phyloP scores from a whole-genome alignment of 2,888 invertebrate species.

The Hirudinaria manillensis region DNA sequence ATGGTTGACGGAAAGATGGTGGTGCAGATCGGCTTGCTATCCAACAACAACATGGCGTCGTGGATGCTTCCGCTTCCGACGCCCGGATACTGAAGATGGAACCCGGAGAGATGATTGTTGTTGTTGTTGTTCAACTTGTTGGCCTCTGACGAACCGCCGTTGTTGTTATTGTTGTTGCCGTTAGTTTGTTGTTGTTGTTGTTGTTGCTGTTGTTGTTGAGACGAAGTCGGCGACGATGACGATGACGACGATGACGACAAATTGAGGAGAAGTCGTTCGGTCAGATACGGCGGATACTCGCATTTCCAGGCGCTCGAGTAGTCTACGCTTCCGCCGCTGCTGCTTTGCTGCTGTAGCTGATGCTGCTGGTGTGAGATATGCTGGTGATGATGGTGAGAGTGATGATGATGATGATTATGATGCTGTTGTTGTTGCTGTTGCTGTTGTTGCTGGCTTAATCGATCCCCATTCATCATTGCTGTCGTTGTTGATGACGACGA shows the following conservation, averaged over 20 bases:
- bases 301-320: constrained; percentile 21
- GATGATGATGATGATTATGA: not conserved
- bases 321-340: constrained; percentile 6
- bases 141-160: not conserved
- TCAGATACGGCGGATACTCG: constrained; percentile 18
- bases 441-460: not conserved
- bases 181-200: constrained; percentile 6
- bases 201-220: constrained; percentile 14
- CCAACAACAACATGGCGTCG: constrained; percentile 27
- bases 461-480: constrained; percentile 7
- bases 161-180: constrained; percentile 22
- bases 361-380: not conserved
- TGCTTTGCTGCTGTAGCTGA: not conserved
- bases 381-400: not conserved
- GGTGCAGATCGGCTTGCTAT: constrained; percentile 29
- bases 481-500: constrained; percentile 8
- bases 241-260: constrained; percentile 24
- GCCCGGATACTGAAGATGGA: not conserved
- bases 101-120: constrained; percentile 16
- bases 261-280: constrained; percentile 18
- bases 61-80: constrained; percentile 19
- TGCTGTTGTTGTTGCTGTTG: constrained; percentile 16
- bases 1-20: constrained; percentile 25
- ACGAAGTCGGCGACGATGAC: constrained; percentile 11
- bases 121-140: constrained; percentile 18